Conservation (phyloP, 37 sponge, comb jelly and placozoan species). For the Hormiphora californensis region DNA sequence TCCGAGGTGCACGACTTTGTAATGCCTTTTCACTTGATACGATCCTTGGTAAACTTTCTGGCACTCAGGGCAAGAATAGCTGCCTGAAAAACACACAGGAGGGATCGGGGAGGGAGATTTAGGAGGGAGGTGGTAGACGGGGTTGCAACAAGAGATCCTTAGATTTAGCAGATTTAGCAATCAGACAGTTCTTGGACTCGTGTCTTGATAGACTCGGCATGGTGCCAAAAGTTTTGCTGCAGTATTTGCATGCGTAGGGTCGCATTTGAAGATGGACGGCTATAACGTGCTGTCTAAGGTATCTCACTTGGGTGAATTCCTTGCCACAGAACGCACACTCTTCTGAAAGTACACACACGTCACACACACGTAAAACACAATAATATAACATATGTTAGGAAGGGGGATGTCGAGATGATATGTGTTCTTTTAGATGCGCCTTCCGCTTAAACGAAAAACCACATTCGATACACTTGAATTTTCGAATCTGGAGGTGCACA, state of each 20-base stretch:
- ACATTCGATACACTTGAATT: neutral
- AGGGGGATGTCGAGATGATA: too few species aligned
- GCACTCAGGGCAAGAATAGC: neutral
- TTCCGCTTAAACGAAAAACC: neutral
- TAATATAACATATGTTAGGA: too few species aligned
- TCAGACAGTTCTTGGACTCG: too few species aligned
- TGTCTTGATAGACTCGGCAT: neutral
- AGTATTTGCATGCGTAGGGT: conserved; percentile 28
- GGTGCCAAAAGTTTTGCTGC: conserved; percentile 34
- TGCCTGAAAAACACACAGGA: too few species aligned
- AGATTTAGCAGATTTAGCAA: too few species aligned
- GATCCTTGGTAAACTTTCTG: neutral
- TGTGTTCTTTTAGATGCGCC: conserved; percentile 3
- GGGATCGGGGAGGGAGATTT: too few species aligned
- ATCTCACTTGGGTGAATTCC: neutral
- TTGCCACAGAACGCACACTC: neutral
- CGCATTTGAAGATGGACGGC: conserved; percentile 22
- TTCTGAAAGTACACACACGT: neutral
- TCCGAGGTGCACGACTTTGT: neutral
- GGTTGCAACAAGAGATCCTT: too few species aligned
- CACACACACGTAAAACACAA: too few species aligned
- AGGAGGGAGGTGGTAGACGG: too few species aligned
- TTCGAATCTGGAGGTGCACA: conserved; percentile 11
- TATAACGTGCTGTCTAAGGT: neutral
- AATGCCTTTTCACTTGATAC: neutral